These are phyloP conservation scores for Petrophora chlorosata DNA, from an alignment of 2,888 invertebrate genomes.

Conservation along the genomic window DNA sequence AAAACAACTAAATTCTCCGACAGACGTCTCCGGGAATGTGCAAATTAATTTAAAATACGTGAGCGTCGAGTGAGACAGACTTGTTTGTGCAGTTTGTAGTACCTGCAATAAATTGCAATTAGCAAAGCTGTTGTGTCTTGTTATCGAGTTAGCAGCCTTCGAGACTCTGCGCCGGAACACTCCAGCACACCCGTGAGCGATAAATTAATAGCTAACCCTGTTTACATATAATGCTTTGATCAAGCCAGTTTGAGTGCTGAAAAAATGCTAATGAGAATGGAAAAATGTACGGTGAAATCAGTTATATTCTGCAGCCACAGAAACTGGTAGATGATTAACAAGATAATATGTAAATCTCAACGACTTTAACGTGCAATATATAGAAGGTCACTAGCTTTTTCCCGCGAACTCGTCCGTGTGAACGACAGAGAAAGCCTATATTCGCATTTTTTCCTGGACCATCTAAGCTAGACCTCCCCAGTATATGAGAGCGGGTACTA, in stretches of 20 bases:
- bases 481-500: no score
- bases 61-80: conserved; percentile 75
- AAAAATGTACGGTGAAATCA: no score
- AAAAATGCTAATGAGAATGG: no score
- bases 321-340: no score
- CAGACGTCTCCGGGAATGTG: conserved; percentile 67
- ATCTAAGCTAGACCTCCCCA: no score
- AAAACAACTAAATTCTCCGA: conserved; percentile 37
- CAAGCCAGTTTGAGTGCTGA: not conserved
- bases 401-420: no score
- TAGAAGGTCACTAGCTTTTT: no score
- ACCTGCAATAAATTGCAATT: conserved; percentile 84
- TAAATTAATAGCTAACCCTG: conserved; percentile 66
- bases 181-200: conserved; percentile 58
- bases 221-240: conserved; percentile 31
- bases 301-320: no score
- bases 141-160: conserved; percentile 81
- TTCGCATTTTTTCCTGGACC: no score
- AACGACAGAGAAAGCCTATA: no score
- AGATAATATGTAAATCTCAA: no score
- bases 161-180: conserved; percentile 65
- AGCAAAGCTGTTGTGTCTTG: conserved; percentile 82
- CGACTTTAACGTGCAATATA: no score
- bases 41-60: conserved; percentile 82
- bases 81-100: conserved; percentile 81